Base-by-base conservation (phyloP, 2,888 invertebrate genomes). In the Sisyra terminalis region DNA sequence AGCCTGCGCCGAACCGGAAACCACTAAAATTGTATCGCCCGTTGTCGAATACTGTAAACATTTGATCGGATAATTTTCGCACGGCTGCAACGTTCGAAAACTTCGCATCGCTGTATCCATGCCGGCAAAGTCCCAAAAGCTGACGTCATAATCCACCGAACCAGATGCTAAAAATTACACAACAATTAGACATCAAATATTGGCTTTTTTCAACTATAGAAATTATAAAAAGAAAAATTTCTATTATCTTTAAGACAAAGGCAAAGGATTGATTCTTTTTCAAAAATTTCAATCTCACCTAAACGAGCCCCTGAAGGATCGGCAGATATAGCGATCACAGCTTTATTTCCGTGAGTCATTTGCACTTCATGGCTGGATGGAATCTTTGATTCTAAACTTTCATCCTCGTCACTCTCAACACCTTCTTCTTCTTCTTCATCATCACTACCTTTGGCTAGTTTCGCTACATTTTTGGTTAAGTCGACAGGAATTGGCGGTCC, bases 101-200 rank as follows among this genome's bases (percentile, higher is more conserved):
- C 92, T 87, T 41, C 85, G 77, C 68, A 93, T 73, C 1, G 84
- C 77, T 0, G 86, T 76, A 59, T 97, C 94, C 94, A 98, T 97
- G 3, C 96, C 97, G 47, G 93, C 89, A 67, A 98, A 98, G 59
- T 99, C 98, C 93, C 93, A 98, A 52, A 98, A 87, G 42, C 85
- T 84, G 2, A 98, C 84, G 51, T 94, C 92, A 61, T 94, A 98
- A 60, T 98, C 97, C 17, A 89, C 78, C 0, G 94, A 90, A 1
- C 98, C 98, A 0, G 87, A 82, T 0, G 88, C 81, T 31, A 88
- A 59, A 32, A 24, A 44, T 24, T 24, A 5, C 24, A 24, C 3
- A 24, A 24, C 7, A 24, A 24, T 24, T 24, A 5, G 16, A 17
- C 7, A 35, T 13, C 32, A 39, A n/a, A n/a, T n/a, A n/a, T n/a